Conservation (phyloP, 53 echinoderm and acorn worm genomes). For the Paracentrotus lividus region DNA sequence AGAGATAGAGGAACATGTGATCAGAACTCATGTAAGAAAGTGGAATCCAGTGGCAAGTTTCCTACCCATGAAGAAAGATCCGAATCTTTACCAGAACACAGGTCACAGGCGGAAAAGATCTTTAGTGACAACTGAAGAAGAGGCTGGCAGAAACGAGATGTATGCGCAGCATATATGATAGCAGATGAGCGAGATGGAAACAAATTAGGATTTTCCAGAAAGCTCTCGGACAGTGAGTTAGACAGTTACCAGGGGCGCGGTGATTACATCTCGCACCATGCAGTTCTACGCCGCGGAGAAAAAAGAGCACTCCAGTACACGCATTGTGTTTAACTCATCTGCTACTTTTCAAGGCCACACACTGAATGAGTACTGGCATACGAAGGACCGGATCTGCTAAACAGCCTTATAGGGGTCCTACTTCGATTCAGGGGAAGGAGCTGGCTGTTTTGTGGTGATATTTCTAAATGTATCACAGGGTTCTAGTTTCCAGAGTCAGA, state of each 20-base stretch:
- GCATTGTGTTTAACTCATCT: too few species aligned
- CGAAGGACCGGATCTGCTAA: slow-evolving; percentile 65
- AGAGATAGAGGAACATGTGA: neutral
- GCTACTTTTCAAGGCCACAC: too few species aligned
- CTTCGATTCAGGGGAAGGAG: slow-evolving; percentile 68
- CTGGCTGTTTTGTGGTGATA: slow-evolving; percentile 59
- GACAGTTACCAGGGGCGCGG: too few species aligned
- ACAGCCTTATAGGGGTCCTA: slow-evolving; percentile 62
- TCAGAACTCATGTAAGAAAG: neutral
- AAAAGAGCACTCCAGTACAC: too few species aligned
- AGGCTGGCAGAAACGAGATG: too few species aligned
- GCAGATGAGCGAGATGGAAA: too few species aligned
- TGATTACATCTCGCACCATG: too few species aligned
- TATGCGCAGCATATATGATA: too few species aligned
- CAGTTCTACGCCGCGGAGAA: neutral
- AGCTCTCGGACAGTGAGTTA: neutral
- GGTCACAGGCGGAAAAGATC: too few species aligned
- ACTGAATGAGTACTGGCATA: neutral
- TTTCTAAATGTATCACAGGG: slow-evolving; percentile 70
- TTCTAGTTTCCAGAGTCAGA: neutral
- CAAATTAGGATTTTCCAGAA: neutral
- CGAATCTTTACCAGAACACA: too few species aligned
- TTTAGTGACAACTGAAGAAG: too few species aligned
- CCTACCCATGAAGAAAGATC: too few species aligned
- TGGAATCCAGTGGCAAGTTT: neutral